Base-by-base conservation (phyloP, 2,113 vertebrate genomes). In the Calyptomena viridis region DNA sequence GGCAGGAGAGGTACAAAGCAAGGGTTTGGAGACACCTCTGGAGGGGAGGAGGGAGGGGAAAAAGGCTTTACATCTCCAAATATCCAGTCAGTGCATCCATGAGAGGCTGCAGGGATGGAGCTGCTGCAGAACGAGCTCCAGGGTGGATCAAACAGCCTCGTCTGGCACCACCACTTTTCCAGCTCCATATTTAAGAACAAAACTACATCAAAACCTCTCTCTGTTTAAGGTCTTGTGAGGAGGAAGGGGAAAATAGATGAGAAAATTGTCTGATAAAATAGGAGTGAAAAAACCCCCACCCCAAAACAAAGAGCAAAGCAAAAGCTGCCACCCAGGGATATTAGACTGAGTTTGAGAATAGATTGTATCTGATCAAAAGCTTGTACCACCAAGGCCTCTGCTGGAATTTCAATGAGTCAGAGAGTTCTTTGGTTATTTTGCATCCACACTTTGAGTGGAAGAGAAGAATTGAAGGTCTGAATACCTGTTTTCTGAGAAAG, bases 51-150 rank as follows among this genome's bases (percentile, higher is more conserved):
- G 3, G 60, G 28, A 60, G 5, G 7, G 11, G 40, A n/a, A n/a
- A 15, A 71, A 53, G 21, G 31, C 2, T 59, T 39, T 37, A 19
- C 3, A 12, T 9, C 23, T 39, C 74, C 52, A 55, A 55, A 37
- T 4, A 5, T 8, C 21, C 22, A 8, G 46, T 2, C 49, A n/a
- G 59, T 2, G 35, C 18, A 8, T 1, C 4, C 9, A 0, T 1
- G 18, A 18, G 47, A 39, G 40, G 60, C 37, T 42, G 47, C 47
- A 56, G 30, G 28, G 64, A 25, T 11, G 12, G 59, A 60, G 63
- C 27, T 35, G 47, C 55, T 39, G 42, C 33, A 12, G 47, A 8
- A 15, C 27, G 87, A 63, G 64, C 62, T 62, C 62, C 72, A n/a
- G 78, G 46, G 11, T 11, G 47, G 31, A 35, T 12, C 24, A 50